Conservation (phyloP, 2,113 vertebrate species). For the Rhodinocichla rosea region DNA sequence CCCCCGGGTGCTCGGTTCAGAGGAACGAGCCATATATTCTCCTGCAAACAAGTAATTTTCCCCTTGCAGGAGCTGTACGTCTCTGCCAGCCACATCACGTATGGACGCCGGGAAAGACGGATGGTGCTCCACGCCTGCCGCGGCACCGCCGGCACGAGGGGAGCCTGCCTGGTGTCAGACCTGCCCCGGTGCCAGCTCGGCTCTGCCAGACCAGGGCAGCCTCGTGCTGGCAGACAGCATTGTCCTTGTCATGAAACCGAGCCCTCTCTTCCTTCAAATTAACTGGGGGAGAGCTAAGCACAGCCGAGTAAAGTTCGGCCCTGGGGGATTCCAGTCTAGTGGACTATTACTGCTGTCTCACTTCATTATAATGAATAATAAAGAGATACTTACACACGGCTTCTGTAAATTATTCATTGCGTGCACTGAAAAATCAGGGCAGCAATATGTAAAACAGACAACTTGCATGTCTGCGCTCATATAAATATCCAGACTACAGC, state of each 20-base stretch:
- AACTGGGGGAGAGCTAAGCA: slow-evolving; percentile 57
- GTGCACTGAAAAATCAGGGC: slow-evolving; percentile 65
- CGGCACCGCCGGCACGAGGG: fast-evolving
- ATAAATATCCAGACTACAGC: slow-evolving; percentile 61
- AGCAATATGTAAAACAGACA: slow-evolving; percentile 69
- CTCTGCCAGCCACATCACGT: neutral
- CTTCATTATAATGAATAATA: slow-evolving; percentile 82
- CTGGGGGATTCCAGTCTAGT: slow-evolving; percentile 71
- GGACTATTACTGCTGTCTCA: slow-evolving; percentile 78
- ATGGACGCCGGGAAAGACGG: neutral
- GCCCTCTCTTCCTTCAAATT: slow-evolving; percentile 47
- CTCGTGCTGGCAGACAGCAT: fast-evolving
- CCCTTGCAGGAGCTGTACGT: neutral
- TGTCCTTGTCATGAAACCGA: neutral
- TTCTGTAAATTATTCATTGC: slow-evolving; percentile 79
- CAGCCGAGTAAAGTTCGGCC: slow-evolving; percentile 57
- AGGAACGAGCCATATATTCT: neutral
- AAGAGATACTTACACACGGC: slow-evolving; percentile 77
- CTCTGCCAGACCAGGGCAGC: neutral
- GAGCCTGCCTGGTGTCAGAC: neutral
- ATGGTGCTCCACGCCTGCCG: fast-evolving
- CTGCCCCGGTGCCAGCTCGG: fast-evolving
- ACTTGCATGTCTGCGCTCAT: slow-evolving; percentile 37
- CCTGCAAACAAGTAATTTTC: neutral
- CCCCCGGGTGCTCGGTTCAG: neutral